Conservation (phyloP, 1,140 invertebrate species). For the Panulirus ornatus region DNA sequence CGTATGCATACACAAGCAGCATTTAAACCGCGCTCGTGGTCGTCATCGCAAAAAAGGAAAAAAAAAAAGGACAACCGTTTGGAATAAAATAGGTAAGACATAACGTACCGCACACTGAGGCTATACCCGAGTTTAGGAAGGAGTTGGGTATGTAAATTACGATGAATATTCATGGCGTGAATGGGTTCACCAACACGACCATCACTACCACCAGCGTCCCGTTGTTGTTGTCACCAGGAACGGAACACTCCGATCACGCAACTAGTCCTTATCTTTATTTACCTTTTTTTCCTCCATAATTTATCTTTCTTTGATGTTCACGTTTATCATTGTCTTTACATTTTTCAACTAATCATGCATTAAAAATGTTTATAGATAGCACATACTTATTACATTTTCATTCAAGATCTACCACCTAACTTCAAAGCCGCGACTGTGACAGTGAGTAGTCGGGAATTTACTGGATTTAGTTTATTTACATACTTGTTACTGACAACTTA, state of each 20-base stretch:
- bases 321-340: too few relatives aligned
- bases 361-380: too few relatives aligned
- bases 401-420: too few relatives aligned
- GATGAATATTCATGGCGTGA: constrained; percentile 57
- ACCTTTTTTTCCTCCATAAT: too few relatives aligned
- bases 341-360: too few relatives aligned
- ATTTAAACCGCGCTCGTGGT: constrained; percentile 59
- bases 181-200: not conserved
- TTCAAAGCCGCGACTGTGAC: too few relatives aligned
- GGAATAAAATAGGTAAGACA: constrained; percentile 20
- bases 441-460: too few relatives aligned
- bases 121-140: not conserved
- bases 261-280: not conserved
- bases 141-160: not conserved
- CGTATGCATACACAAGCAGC: constrained; percentile 66
- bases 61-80: constrained; percentile 57
- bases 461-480: too few relatives aligned
- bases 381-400: too few relatives aligned
- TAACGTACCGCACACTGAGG: constrained; percentile 53
- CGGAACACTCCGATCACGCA: not conserved
- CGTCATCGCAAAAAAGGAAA: constrained; percentile 12
- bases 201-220: constrained; percentile 7
- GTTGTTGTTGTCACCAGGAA: constrained; percentile 53
- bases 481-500: too few relatives aligned
- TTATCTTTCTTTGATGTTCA: too few relatives aligned